Conservation (phyloP, 2,888 invertebrate genomes). For the Allacma fusca region DNA sequence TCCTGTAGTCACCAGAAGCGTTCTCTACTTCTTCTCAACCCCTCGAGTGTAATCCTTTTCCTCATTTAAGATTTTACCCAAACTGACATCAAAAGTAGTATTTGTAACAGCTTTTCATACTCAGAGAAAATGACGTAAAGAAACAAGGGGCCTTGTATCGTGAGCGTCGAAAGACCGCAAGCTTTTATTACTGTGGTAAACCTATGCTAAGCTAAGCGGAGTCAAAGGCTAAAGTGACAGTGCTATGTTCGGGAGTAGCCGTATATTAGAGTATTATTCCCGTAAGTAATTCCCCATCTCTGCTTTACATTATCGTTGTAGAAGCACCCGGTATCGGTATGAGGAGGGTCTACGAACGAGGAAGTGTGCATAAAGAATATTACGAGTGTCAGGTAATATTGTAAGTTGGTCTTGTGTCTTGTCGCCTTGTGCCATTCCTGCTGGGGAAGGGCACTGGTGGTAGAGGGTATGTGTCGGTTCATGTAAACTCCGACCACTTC, state of each 20-base stretch:
- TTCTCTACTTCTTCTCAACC: neutral
- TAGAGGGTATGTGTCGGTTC: no score
- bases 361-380: neutral
- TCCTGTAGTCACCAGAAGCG: no score
- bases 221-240: no score
- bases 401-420: no score
- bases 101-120: neutral
- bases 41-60: neutral
- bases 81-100: neutral
- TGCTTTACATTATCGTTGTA: neutral
- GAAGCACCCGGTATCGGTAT: neutral
- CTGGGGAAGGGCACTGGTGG: no score
- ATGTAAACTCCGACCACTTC: no score
- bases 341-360: no score
- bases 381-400: neutral
- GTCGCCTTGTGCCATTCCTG: no score
- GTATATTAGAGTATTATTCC: neutral
- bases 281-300: slow-evolving; percentile 4
- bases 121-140: neutral
- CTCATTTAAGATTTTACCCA: neutral
- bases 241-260: neutral
- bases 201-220: neutral
- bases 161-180: neutral
- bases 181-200: neutral
- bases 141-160: neutral